These are phyloP conservation scores for Phoenicopterus ruber DNA, from an alignment of 2,113 vertebrate genomes.

Conservation along the genomic window DNA sequence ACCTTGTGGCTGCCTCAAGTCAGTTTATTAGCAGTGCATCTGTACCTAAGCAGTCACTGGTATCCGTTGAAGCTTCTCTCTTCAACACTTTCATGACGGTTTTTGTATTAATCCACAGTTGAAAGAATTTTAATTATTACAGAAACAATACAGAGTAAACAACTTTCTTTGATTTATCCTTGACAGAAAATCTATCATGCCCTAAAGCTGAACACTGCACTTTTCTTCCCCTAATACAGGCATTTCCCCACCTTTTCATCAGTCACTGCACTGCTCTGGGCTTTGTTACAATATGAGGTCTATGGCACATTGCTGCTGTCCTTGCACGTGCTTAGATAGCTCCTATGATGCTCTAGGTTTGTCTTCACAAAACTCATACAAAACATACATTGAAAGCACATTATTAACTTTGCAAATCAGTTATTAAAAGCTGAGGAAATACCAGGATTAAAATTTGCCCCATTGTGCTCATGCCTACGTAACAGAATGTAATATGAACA, in stretches of 20 bases:
- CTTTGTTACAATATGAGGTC: neutral
- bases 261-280: neutral
- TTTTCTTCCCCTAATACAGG: neutral
- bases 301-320: neutral
- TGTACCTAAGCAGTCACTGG: neutral
- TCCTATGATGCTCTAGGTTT: neutral
- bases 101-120: neutral
- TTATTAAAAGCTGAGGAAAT: neutral
- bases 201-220: neutral
- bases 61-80: neutral
- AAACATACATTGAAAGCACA: neutral
- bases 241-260: neutral
- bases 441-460: neutral
- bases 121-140: neutral
- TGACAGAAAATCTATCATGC: neutral
- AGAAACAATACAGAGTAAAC: neutral
- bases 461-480: neutral
- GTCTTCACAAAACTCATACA: neutral
- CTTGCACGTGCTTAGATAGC: neutral
- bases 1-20: neutral
- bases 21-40: neutral
- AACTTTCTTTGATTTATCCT: neutral
- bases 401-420: neutral
- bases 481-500: neutral
- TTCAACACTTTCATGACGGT: neutral